Percentiles rank a stretch among this genome's conserved stretches.
These are phyloP conservation scores for Larimichthys crocea DNA, from an alignment of 2,113 vertebrate genomes.

Conservation along the genomic window DNA sequence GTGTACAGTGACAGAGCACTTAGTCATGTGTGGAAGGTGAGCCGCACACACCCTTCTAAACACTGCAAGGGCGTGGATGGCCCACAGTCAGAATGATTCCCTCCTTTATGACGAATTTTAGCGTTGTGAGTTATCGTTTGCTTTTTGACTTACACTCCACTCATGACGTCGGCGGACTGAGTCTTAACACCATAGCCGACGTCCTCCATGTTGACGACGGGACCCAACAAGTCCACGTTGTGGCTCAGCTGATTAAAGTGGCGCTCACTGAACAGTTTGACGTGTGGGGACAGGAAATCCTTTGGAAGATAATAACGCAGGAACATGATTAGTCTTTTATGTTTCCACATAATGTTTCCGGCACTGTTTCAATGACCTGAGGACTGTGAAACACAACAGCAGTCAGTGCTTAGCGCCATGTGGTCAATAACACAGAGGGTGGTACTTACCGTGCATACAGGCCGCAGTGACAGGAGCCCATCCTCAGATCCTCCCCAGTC, in stretches of 20 bases:
- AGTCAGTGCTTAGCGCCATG: background rate
- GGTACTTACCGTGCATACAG: conserved; percentile 88
- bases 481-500: conserved; percentile 91
- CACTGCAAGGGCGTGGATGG: background rate
- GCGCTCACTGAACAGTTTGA: conserved; percentile 91
- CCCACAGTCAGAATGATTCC: background rate
- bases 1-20: conserved; percentile 22
- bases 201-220: conserved; percentile 89
- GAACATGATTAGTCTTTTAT: background rate
- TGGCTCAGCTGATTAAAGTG: conserved; percentile 87
- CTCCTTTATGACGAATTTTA: background rate
- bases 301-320: conserved; percentile 51
- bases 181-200: conserved; percentile 88
- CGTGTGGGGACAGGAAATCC: conserved; percentile 90
- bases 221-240: conserved; percentile 88
- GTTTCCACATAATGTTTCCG: background rate
- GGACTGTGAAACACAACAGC: background rate
- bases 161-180: conserved; percentile 89
- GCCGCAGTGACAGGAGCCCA: conserved; percentile 88
- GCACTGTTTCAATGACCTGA: background rate
- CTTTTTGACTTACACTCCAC: conserved; percentile 91
- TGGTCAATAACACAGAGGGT: background rate
- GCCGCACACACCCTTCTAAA: conserved; percentile 12
- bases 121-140: background rate
- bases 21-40: conserved; percentile 21